A percentile compares a stretch with the other conserved stretches of the same genome.
These are phyloP conservation scores for Hydroisotoma schaefferi DNA, from an alignment of 2,888 invertebrate genomes.

Conservation along the genomic window DNA sequence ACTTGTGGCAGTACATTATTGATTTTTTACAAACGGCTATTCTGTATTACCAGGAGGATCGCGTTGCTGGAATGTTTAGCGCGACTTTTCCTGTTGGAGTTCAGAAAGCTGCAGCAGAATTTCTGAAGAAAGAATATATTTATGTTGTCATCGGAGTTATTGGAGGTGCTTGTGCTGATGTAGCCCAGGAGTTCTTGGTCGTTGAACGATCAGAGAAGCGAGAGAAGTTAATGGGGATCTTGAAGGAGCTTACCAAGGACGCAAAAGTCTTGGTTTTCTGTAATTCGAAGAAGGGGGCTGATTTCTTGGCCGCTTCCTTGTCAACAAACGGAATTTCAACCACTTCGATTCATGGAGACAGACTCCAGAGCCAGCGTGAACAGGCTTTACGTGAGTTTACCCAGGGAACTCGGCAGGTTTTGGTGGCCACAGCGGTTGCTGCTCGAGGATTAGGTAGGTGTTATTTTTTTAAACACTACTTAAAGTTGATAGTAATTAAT, in stretches of 20 bases:
- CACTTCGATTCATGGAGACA: slow-evolving; percentile 72
- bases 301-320: slow-evolving; percentile 79
- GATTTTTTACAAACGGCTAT: not conserved
- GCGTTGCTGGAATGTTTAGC: slow-evolving; percentile 69
- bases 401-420: slow-evolving; percentile 67
- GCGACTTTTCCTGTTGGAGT: slow-evolving; percentile 71
- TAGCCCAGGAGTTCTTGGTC: slow-evolving; percentile 72
- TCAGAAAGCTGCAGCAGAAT: slow-evolving; percentile 75
- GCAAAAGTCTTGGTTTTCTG: slow-evolving; percentile 75
- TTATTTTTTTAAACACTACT: slow-evolving; percentile 5
- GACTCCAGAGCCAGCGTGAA: slow-evolving; percentile 69
- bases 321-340: slow-evolving; percentile 70
- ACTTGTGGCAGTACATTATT: too few relatives aligned
- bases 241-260: slow-evolving; percentile 56
- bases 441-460: slow-evolving; percentile 76
- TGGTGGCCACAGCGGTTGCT: slow-evolving; percentile 94
- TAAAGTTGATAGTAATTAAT: not conserved
- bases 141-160: slow-evolving; percentile 87
- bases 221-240: slow-evolving; percentile 66
- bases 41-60: slow-evolving; percentile 55
- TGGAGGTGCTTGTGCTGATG: slow-evolving; percentile 88
- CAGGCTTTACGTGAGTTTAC: slow-evolving; percentile 75
- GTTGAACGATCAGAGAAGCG: slow-evolving; percentile 71
- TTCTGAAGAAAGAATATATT: slow-evolving; percentile 69
- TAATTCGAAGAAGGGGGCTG: slow-evolving; percentile 77